Base-by-base conservation (phyloP, 2,888 invertebrate species). In the Trissolcus brochymenae region DNA sequence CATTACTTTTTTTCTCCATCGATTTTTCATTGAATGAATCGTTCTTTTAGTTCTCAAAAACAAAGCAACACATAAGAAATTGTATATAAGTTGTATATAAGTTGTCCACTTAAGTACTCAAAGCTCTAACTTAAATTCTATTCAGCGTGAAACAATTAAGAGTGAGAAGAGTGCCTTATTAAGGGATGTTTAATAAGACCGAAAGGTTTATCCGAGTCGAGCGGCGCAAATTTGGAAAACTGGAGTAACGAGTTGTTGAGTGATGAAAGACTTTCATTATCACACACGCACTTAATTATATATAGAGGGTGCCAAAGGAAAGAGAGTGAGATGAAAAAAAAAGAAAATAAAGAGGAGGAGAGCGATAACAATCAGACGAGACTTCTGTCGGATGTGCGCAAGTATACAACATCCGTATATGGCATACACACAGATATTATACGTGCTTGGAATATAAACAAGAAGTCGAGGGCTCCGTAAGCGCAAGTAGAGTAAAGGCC, bases 381-480 rank as follows among this genome's bases (percentile, higher is more conserved):
- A 29, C 35, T 9, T 35, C 9, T 35, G 35, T 35, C 2, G 35
- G 35, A 35, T 35, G 35, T 9, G 35, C 35, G 35, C 35, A 2
- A 35, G 35, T 35, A 35, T 11, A 35, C 35, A 35, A 35, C 35
- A 35, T 1, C 35, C 16, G 9, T 19, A 13, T 51, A 17, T 46
- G 46, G 46, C 59, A 25, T 29, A 64, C 29, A 54, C 29, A 64
- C 35, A 46, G 46, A 16, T 46, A 46, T 54, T 25, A 35, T 54
- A 60, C 68, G 61, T 68, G 68, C 55, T 14, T n/a, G 6, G 68
- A 61, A 68, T 70, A 61, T 61, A 61, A 70, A 55, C 61, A 55
- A 46, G 46, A 46, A 6, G 46, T 16, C n/a, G 46, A 46, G 46
- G 14, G 14, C 46, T 46, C 14, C 6, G 41, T 49, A 55, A 55